Conservation (phyloP, 2,113 vertebrate genomes). For the Murina feae region DNA sequence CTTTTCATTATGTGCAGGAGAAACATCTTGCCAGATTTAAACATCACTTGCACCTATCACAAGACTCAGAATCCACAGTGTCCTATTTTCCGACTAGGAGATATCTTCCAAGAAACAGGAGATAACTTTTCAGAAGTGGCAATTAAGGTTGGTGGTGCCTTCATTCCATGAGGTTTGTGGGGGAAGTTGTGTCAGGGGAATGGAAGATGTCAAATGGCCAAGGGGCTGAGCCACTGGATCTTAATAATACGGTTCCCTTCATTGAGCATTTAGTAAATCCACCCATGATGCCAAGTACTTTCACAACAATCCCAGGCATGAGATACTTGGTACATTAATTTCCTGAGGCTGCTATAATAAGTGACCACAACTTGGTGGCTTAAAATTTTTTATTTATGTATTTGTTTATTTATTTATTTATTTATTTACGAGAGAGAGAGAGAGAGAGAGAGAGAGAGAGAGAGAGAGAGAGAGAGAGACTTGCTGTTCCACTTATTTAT, state of each 20-base stretch:
- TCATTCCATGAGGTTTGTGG: background rate
- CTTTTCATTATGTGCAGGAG: constrained; percentile 75
- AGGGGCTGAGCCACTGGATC: background rate
- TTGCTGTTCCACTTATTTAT: too few relatives aligned
- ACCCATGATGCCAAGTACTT: rapidly evolving
- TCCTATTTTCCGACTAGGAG: constrained; percentile 88
- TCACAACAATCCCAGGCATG: background rate
- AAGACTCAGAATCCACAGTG: constrained; percentile 75
- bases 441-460: too few relatives aligned
- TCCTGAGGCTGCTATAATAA: background rate
- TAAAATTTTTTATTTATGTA: background rate
- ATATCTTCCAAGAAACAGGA: constrained; percentile 82
- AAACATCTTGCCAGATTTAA: constrained; percentile 85
- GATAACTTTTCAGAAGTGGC: constrained; percentile 86
- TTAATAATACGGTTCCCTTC: background rate
- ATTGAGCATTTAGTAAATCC: background rate
- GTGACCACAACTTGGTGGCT: background rate
- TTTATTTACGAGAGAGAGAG: too few relatives aligned
- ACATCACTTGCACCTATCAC: constrained; percentile 80
- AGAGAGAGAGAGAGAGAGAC: too few relatives aligned
- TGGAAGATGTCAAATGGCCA: background rate
- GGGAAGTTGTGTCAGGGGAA: background rate
- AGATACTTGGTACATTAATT: background rate
- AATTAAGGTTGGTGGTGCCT: constrained; percentile 80
- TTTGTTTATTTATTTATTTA: too few relatives aligned